Percentiles rank a stretch among this genome's conserved stretches.
phyloP scores from a whole-genome alignment of 2,888 invertebrate genomes.

The Liposcelis brunnea region DNA sequence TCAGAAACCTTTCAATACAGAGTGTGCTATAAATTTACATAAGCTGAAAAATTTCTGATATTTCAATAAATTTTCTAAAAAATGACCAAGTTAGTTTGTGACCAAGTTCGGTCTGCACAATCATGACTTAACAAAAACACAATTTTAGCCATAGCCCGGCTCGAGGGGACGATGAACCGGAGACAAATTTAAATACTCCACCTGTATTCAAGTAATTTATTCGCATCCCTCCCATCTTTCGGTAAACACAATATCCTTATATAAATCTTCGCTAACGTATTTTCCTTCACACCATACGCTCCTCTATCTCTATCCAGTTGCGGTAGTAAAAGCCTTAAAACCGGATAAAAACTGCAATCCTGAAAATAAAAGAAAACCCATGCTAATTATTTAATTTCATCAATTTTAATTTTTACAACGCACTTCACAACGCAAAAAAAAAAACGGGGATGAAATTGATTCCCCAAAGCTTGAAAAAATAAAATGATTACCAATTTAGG shows the following conservation, averaged over 20 bases:
- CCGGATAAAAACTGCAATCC: conserved; percentile 43
- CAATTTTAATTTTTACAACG: not conserved
- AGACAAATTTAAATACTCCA: conserved; percentile 17
- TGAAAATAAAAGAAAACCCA: conserved; percentile 26
- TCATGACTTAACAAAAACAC: too few relatives aligned
- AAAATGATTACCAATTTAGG: not conserved
- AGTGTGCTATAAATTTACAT: too few relatives aligned
- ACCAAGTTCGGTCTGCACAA: too few relatives aligned
- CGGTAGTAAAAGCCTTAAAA: conserved; percentile 64
- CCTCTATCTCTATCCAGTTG: conserved; percentile 59
- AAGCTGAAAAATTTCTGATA: too few relatives aligned
- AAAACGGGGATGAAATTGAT: conserved; percentile 27
- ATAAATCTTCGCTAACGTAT: conserved; percentile 50
- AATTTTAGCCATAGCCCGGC: too few relatives aligned
- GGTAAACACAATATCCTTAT: conserved; percentile 60
- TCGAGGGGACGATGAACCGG: too few relatives aligned
- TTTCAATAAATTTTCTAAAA: too few relatives aligned
- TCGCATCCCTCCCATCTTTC: conserved; percentile 40
- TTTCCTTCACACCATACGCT: conserved; percentile 69
- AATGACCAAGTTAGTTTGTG: too few relatives aligned
- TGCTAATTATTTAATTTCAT: not conserved
- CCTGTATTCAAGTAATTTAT: conserved; percentile 34
- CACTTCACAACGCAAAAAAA: conserved; percentile 1
- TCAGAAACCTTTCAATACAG: too few relatives aligned
- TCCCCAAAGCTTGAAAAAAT: not conserved